Percentiles rank a stretch among this genome's conserved stretches.
phyloP scores from a whole-genome alignment of 53 echinoderm and acorn worm genomes.

The Astropecten irregularis region DNA sequence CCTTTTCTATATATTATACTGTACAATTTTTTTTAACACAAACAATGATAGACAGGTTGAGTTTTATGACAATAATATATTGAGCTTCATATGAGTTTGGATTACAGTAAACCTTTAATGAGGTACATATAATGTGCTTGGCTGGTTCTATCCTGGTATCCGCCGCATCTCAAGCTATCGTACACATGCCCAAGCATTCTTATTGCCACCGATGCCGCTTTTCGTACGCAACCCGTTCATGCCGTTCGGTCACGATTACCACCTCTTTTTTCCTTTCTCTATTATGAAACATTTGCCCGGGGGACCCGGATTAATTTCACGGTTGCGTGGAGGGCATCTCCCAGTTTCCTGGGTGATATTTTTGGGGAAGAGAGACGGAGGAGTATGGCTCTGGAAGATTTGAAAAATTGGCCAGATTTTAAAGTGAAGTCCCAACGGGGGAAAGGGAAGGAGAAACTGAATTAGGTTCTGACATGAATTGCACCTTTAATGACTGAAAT shows the following conservation, averaged over 20 bases:
- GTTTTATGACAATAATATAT: no score
- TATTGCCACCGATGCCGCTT: slow-evolving; percentile 1
- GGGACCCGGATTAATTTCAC: slow-evolving; percentile 52
- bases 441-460: no score
- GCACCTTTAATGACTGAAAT: no score
- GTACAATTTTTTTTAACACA: no score
- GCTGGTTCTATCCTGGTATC: not conserved
- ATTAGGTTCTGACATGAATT: no score
- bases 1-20: no score
- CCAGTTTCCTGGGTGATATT: not conserved
- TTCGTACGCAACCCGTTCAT: not conserved
- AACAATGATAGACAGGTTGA: no score
- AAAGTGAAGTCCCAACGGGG: no score
- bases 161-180: not conserved
- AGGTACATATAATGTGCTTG: not conserved
- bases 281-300: slow-evolving; percentile 2
- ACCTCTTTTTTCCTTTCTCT: not conserved
- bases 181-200: not conserved
- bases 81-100: no score
- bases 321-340: slow-evolving; percentile 20
- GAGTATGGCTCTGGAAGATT: not conserved
- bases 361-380: not conserved
- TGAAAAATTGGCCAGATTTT: not conserved
- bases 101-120: not conserved
- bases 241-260: slow-evolving; percentile 32